Percentiles rank a stretch among this genome's conserved stretches.
phyloP scores from a whole-genome alignment of 1,140 invertebrate genomes.

The Rhopalosiphum maidis region DNA sequence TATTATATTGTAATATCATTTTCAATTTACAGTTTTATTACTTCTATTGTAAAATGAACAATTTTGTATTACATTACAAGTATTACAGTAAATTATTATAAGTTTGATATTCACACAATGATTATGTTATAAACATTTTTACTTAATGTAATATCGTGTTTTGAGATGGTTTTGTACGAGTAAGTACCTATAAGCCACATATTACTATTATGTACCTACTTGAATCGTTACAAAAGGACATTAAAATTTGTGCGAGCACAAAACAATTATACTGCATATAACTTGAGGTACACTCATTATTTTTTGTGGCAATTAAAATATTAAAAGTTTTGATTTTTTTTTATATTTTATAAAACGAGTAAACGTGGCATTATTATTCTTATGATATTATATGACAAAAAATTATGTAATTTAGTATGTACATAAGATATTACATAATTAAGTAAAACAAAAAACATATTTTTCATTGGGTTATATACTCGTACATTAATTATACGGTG shows the following conservation, averaged over 20 bases:
- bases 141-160: neutral
- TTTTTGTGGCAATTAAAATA: neutral
- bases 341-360: neutral
- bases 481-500: neutral
- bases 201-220: no score
- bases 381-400: neutral
- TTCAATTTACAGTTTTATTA: neutral
- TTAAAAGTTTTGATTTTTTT: neutral
- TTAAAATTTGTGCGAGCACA: neutral
- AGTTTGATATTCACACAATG: neutral
- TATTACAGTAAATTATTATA: neutral
- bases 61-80: neutral
- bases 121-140: neutral
- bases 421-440: neutral
- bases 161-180: neutral
- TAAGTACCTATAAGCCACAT: no score
- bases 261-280: neutral
- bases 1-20: neutral
- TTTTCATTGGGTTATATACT: neutral
- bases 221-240: neutral
- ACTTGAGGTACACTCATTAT: neutral
- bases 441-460: neutral
- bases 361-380: neutral
- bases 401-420: conserved; percentile 16
- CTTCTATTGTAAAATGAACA: neutral